A percentile compares a stretch with the other conserved stretches of the same genome.
Conservation (phyloP, 2,113 vertebrate species). For the Dipodomys stephensi region DNA sequence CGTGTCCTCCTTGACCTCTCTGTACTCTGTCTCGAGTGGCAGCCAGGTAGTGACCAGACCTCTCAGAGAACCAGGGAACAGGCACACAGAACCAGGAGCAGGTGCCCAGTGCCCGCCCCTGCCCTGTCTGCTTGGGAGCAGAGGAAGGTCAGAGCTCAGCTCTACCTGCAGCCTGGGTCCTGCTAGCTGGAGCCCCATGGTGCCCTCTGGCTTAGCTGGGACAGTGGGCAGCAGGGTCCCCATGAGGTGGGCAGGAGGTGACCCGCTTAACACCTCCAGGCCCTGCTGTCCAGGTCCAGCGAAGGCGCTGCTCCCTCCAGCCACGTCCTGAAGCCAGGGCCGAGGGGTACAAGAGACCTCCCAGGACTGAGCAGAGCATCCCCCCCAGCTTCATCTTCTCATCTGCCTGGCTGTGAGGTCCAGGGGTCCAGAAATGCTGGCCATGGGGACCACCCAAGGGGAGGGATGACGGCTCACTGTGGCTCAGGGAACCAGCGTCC, state of each 20-base stretch:
- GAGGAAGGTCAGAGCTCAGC: too few species aligned
- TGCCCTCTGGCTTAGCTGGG: neutral
- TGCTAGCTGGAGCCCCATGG: neutral
- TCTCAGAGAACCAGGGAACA: neutral
- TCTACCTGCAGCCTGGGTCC: neutral
- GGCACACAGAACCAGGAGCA: neutral
- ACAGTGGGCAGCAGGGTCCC: neutral
- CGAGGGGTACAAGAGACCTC: neutral
- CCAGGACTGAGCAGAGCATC: neutral
- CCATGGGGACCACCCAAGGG: fast-evolving
- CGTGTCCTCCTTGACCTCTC: neutral
- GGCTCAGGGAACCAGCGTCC: neutral
- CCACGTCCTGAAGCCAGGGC: neutral
- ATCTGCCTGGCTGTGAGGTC: too few species aligned
- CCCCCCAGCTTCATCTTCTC: too few species aligned
- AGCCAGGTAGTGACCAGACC: neutral
- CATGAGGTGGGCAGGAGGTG: neutral
- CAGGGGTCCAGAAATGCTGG: neutral
- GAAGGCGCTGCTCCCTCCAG: too few species aligned
- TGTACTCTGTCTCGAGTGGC: neutral
- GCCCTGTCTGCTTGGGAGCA: neutral
- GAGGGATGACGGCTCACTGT: neutral
- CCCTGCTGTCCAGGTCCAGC: neutral
- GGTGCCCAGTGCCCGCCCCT: neutral
- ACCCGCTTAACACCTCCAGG: neutral